Base-by-base conservation (phyloP, 2,113 vertebrate species). In the Lethenteron reissneri region DNA sequence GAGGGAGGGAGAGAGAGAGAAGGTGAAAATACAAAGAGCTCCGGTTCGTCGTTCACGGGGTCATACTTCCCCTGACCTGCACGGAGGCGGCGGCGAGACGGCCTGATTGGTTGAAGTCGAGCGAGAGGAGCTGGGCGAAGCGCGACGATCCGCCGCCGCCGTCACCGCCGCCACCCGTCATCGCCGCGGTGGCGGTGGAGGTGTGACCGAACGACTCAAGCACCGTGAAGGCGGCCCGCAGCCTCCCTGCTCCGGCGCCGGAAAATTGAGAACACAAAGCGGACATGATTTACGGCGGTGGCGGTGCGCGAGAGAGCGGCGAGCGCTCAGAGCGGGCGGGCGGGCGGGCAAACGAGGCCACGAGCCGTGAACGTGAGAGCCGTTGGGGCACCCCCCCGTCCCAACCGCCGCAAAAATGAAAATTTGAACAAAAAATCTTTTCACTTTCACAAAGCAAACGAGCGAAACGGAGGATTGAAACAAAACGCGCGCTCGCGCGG, bases 181-280 rank as follows among this genome's bases (percentile, higher is more conserved):
- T 41, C 41, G 41, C 41, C 41, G 41, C 41, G 41, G 41, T 86
- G 75, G 84, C 70, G 1, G 89, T 94, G 74, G 84, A 78, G 77
- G 87, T 86, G 80, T 94, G 92, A 58, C 94, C 94, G 75, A 97
- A 97, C 73, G 92, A 90, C 78, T 97, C 94, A 80, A 97, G 80
- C 79, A 97, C 78, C 72, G 88, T 94, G 80, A 87, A 87, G 41
- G 95, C 87, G 0, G 92, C 94, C 81, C 97, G 92, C 90, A 92
- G 95, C 77, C 95, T 97, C 81, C 97, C 92, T 12, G 76, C 94
- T 97, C 81, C 25, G 14, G n/a, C 60, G 60, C 60, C 64, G 64
- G 64, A n/a, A 68, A 25, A 25, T n/a, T 11, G 25, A 25, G 64
- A 25, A 68, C n/a, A 17, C n/a, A 68, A 25, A 68, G 41, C 41